These are phyloP conservation scores for Nothocercus julius DNA, from an alignment of 2,113 vertebrate species.

Conservation along the genomic window DNA sequence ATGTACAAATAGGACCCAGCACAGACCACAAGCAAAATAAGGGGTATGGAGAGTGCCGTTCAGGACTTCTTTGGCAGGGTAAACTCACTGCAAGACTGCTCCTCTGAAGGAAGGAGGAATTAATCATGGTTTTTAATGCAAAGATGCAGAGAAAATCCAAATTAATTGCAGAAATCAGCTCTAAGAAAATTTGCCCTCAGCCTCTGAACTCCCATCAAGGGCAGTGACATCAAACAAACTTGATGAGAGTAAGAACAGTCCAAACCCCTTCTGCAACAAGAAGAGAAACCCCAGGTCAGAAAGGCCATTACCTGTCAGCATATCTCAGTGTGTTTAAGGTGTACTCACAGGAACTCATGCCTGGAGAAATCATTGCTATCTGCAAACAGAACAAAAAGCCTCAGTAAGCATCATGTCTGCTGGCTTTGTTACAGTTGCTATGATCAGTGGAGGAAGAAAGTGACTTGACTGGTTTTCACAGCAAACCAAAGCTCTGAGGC, in stretches of 20 bases:
- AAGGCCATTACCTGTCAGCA: slow-evolving; percentile 89
- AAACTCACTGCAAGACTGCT: background rate
- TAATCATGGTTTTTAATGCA: background rate
- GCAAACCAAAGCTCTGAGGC: background rate
- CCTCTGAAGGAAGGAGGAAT: background rate
- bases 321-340: slow-evolving; percentile 96
- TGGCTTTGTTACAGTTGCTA: background rate
- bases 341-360: slow-evolving; percentile 94
- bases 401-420: background rate
- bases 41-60: background rate
- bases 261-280: background rate
- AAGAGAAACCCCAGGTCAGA: background rate
- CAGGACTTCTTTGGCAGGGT: background rate
- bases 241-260: background rate
- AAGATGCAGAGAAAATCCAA: background rate
- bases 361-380: slow-evolving; percentile 98
- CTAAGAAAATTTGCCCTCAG: background rate
- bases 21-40: background rate
- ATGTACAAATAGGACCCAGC: background rate
- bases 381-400: slow-evolving; percentile 65
- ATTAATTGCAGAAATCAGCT: background rate
- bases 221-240: background rate
- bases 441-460: background rate
- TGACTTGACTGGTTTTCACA: background rate
- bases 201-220: background rate